These are phyloP conservation scores for Rhea pennata DNA, from an alignment of 2,113 vertebrate genomes.

Conservation along the genomic window DNA sequence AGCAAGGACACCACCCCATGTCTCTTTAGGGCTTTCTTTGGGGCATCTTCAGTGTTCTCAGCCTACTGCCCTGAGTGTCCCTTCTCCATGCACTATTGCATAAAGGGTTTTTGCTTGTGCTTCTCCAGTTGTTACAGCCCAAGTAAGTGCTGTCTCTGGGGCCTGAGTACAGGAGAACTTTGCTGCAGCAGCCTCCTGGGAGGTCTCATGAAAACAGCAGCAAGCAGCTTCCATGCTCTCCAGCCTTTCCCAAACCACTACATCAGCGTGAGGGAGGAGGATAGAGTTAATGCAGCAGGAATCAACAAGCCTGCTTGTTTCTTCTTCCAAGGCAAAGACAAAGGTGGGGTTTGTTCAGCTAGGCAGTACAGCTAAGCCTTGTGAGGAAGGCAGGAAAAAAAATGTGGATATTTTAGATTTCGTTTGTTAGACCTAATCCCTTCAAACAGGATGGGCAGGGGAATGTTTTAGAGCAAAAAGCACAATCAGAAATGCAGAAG, in stretches of 20 bases:
- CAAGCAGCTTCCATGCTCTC: background rate
- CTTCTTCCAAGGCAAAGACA: background rate
- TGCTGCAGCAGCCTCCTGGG: background rate
- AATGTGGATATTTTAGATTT: background rate
- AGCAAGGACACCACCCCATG: background rate
- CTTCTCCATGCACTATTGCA: background rate
- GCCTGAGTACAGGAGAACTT: background rate
- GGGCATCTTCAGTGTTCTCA: background rate
- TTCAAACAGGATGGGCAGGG: background rate
- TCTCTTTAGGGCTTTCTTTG: background rate
- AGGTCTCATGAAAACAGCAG: background rate
- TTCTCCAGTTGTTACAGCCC: background rate
- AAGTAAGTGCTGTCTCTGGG: background rate
- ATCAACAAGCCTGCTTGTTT: constrained; percentile 49
- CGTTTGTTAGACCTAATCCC: background rate
- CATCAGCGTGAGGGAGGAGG: background rate
- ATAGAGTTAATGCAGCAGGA: constrained; percentile 1
- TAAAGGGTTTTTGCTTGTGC: rapidly evolving
- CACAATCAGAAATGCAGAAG: background rate
- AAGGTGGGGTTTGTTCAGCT: constrained; percentile 49
- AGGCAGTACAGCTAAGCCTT: background rate
- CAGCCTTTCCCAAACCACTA: background rate
- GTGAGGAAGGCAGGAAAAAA: constrained; percentile 1
- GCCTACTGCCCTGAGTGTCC: background rate
- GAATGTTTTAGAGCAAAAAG: background rate